Conservation (phyloP, 2,888 invertebrate genomes). For the Lithophane ornitopus region DNA sequence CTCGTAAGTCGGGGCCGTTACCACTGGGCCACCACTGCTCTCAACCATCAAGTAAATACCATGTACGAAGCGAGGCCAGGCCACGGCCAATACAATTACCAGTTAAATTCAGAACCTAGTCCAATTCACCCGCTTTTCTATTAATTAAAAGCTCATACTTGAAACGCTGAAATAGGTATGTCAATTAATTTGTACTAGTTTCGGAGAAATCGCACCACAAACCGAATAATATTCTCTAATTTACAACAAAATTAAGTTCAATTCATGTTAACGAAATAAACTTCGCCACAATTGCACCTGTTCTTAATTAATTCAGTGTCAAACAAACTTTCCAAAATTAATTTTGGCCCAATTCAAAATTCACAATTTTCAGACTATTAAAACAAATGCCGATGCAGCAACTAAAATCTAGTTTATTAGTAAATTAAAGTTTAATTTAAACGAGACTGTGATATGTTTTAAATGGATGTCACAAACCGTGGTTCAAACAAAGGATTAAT, state of each 20-base stretch:
- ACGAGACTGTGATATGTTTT: constrained; percentile 13
- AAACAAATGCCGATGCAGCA: constrained; percentile 18
- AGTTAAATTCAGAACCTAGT: constrained; percentile 22
- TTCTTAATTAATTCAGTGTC: constrained; percentile 25
- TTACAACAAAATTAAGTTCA: constrained; percentile 3
- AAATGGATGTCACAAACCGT: constrained; percentile 15
- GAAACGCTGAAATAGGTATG: constrained; percentile 7
- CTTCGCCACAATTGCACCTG: not conserved
- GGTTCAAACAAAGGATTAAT: constrained; percentile 12
- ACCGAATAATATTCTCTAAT: not conserved
- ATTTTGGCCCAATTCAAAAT: constrained; percentile 4
- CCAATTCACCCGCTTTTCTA: not conserved
- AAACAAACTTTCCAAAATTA: constrained; percentile 24
- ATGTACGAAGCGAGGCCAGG: not conserved
- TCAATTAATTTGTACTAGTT: constrained; percentile 9
- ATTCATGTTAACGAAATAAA: constrained; percentile 21
- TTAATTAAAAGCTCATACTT: constrained; percentile 25
- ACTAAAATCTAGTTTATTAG: constrained; percentile 28
- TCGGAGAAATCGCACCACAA: not conserved
- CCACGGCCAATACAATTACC: not conserved
- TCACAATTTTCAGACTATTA: constrained; percentile 17
- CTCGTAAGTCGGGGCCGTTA: no score
- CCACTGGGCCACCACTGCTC: no score
- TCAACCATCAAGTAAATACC: not conserved
- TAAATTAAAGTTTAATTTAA: constrained; percentile 29